Evolutionary conservation across 2,888 invertebrate species (phyloP).

Genomic region (Volucella inflata): DNA sequence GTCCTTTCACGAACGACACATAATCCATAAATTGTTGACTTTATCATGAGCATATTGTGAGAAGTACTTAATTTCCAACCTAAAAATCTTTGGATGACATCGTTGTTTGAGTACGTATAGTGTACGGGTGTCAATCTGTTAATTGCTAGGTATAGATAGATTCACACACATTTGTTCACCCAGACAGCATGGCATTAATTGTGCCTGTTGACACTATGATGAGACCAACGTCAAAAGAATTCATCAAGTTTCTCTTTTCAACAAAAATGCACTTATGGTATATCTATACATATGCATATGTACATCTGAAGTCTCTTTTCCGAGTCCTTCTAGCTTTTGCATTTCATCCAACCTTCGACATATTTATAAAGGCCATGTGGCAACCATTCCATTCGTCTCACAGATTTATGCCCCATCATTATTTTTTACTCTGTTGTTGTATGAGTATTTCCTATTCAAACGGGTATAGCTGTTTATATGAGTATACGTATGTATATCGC

Average conservation of each 20-base stretch:
- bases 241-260: conserved; percentile 19
- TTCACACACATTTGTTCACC: background rate
- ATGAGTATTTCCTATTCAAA: background rate
- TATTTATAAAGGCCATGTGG: conserved; percentile 67
- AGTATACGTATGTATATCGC: conserved; percentile 10
- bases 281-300: background rate
- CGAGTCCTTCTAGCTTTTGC: conserved; percentile 7
- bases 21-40: conserved; percentile 63
- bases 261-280: conserved; percentile 15
- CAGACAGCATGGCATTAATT: conserved; percentile 65
- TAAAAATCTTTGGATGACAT: background rate
- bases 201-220: conserved; percentile 61
- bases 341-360: conserved; percentile 38
- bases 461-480: too few species aligned
- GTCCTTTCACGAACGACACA: conserved; percentile 22
- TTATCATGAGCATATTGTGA: conserved; percentile 41
- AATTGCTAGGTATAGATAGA: background rate
- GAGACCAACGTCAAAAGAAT: conserved; percentile 42
- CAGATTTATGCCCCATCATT: conserved; percentile 9
- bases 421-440: conserved; percentile 45
- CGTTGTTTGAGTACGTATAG: conserved; percentile 7
- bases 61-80: conserved; percentile 53
- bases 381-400: conserved; percentile 16
- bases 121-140: background rate
- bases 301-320: background rate